Evolutionary conservation across 2,888 invertebrate genomes (phyloP), one percentile per base, ranked within the genome.

Genomic region (Harpagoxenus sublaevis): DNA sequence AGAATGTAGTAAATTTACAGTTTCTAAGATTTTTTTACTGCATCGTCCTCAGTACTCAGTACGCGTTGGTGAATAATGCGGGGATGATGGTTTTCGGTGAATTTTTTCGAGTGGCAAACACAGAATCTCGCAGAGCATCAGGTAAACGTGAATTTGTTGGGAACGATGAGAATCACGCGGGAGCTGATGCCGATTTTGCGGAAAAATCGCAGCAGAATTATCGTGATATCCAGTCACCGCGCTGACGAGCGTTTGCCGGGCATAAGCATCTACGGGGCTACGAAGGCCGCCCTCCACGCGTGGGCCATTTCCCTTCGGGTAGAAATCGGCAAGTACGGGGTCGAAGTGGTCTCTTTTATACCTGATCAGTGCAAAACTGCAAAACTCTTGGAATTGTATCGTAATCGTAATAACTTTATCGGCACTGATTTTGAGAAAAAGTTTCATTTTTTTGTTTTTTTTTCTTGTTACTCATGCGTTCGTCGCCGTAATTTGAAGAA

Each of bases 41-140:
- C 10, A 85, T 82, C 62, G 78, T 86, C 90, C 94, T 94, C 94
- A 98, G 98, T 95, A 88, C 95, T 99, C 23, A 23, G 28, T 97
- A 97, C 95, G 98, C 98, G 0, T 92, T 99, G 28, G 96, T 99
- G 0, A 99, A 99, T 95, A 99, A 99, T 94, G 98, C 99, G 0
- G 99, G 98, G 0, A 96, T 98, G 0, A 98, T 98, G 97, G 97
- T 97, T 62, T 97, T 98, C 92, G 99, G 98, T 0, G 98, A 98
- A 94, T 98, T 23, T 23, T 23, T 23, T 97, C 93, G 99, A 99
- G 94, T 99, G 99, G 98, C 97, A 97, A 94, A 97, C 98, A 0
- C 96, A 96, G 70, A 94, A 96, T 0, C 55, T 55, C n/a, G 9
- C 15, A 10, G 48, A 79, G 28, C 8, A 51, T 42, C 96, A 98